Conservation (phyloP, 23 tunicate species). For the Ascidia mentula region DNA sequence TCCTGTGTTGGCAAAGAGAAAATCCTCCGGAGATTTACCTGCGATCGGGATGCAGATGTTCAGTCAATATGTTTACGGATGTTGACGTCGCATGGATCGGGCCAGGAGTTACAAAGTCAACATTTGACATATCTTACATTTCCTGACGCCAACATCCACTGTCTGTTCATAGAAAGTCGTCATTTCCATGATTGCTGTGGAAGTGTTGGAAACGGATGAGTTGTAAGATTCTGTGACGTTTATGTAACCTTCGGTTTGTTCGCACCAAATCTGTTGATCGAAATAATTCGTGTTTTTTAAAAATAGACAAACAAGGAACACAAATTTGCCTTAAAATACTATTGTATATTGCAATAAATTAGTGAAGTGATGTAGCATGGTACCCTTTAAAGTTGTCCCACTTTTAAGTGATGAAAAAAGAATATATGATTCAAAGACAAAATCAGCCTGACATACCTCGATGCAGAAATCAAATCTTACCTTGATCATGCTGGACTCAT, state of each 20-base stretch:
- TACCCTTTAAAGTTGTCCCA: too few relatives aligned
- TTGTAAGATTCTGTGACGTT: slow-evolving; percentile 31
- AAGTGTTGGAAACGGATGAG: background rate
- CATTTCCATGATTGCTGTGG: slow-evolving; percentile 11
- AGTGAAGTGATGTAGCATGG: too few relatives aligned
- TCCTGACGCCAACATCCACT: slow-evolving; percentile 37
- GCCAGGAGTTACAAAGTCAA: background rate
- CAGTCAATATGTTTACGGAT: background rate
- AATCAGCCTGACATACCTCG: too few relatives aligned
- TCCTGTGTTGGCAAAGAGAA: slow-evolving; percentile 78
- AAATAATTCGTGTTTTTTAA: too few relatives aligned
- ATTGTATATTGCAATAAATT: too few relatives aligned
- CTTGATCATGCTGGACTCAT: slow-evolving; percentile 68
- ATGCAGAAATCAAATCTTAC: slow-evolving; percentile 21
- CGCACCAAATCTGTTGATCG: slow-evolving; percentile 51
- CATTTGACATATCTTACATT: slow-evolving; percentile 1
- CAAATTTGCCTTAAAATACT: too few relatives aligned
- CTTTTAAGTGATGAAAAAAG: too few relatives aligned
- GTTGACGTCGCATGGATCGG: background rate
- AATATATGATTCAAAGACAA: too few relatives aligned
- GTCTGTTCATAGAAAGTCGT: background rate
- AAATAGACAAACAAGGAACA: too few relatives aligned
- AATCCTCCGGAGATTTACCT: slow-evolving; percentile 49
- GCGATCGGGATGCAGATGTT: too few relatives aligned
- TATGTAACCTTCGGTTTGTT: slow-evolving; percentile 10